Conservation (phyloP, 2,888 invertebrate genomes). For the Campoplex capitator region DNA sequence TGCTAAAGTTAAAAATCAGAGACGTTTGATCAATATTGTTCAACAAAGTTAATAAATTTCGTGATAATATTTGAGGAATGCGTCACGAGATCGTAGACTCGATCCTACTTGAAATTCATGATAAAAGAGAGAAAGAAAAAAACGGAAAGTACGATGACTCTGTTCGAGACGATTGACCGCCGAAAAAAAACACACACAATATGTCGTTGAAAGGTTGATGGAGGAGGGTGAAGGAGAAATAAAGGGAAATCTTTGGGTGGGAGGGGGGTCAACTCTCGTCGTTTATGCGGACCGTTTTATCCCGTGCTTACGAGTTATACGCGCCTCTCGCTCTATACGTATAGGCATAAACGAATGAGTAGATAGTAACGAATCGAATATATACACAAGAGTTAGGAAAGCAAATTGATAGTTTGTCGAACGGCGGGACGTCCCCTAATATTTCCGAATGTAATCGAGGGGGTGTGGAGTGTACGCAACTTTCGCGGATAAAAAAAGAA, state of each 20-base stretch:
- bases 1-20: too few species aligned
- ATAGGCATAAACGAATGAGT: constrained; percentile 28
- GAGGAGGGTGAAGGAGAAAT: neutral
- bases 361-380: constrained; percentile 50
- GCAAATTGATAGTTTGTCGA: constrained; percentile 84
- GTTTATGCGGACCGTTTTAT: constrained; percentile 62
- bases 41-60: too few species aligned
- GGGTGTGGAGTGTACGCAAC: constrained; percentile 77
- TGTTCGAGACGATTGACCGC: constrained; percentile 57
- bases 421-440: constrained; percentile 84
- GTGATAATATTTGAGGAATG: neutral
- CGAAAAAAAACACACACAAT: constrained; percentile 16
- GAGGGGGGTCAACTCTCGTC: constrained; percentile 58
- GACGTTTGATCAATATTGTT: too few species aligned
- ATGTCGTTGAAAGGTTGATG: constrained; percentile 56
- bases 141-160: constrained; percentile 15
- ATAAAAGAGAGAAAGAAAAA: neutral
- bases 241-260: constrained; percentile 46
- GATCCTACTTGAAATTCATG: neutral
- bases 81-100: neutral
- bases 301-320: constrained; percentile 49
- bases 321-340: neutral
- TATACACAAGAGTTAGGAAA: constrained; percentile 72
- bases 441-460: constrained; percentile 85
- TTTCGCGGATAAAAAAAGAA: constrained; percentile 66